Base-by-base conservation (phyloP, 2,797 vertebrate genomes). In the Cuniculus paca region DNA sequence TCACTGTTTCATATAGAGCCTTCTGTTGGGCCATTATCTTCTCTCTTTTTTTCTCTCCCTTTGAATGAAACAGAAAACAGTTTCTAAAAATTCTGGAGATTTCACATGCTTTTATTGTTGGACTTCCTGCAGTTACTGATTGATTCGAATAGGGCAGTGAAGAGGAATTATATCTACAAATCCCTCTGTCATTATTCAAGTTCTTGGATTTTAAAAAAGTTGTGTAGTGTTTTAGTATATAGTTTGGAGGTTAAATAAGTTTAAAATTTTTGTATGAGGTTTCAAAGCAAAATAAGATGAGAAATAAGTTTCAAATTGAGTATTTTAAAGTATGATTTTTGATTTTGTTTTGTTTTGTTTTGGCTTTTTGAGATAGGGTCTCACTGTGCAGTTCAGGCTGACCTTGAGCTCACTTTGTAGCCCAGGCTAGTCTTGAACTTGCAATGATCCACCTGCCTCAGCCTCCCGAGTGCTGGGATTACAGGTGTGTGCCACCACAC, bases 301-400 rank as follows among this genome's bases (percentile, higher is more conserved):
- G 52, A 52, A 19, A 68, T 77, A 77, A 77, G 28, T 50, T 83
- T 83, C 24, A 72, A 91, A 36, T 68, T 90, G 65, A 90, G 48
- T 61, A n/a, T 89, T 61, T 36, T 58, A 86, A 87, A 87, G 54
- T n/a, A 36, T 86, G 70, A 60, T 31, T 72, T 93, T 93, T n/a
- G 0, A 36, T n/a, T n/a, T n/a, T n/a, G n/a, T n/a, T n/a, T n/a
- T n/a, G n/a, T n/a, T n/a, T n/a, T n/a, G n/a, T n/a, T n/a, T n/a
- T n/a, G n/a, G n/a, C n/a, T n/a, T n/a, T n/a, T n/a, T n/a, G n/a
- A n/a, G n/a, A n/a, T n/a, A n/a, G n/a, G n/a, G n/a, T n/a, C n/a
- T n/a, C n/a, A n/a, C n/a, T n/a, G n/a, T n/a, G n/a, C n/a, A n/a
- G n/a, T n/a, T n/a, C n/a, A n/a, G n/a, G n/a, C n/a, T n/a, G n/a